A percentile compares a stretch with the other conserved stretches of the same genome.
Conservation (phyloP, 2,888 invertebrate genomes). For the Nephrotoma guestfalica region DNA sequence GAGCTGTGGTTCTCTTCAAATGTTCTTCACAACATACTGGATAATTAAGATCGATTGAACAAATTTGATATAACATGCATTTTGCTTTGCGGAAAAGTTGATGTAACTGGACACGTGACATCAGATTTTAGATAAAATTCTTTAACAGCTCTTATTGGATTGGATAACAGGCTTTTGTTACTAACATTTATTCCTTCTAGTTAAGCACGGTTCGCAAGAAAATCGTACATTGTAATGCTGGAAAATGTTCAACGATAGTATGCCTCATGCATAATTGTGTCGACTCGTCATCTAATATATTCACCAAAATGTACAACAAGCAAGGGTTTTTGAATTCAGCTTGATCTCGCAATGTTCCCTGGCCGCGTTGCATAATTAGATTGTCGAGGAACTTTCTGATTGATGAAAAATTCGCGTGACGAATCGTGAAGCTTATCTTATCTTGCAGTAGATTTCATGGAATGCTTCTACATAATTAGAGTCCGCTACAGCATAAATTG, state of each 20-base stretch:
- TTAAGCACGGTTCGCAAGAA: too few relatives aligned
- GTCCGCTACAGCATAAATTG: neutral
- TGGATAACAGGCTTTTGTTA: too few relatives aligned
- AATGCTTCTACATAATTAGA: neutral
- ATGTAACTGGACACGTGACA: too few relatives aligned
- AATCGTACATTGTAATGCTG: too few relatives aligned
- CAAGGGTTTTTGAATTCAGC: neutral
- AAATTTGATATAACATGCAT: too few relatives aligned
- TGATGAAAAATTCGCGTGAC: neutral
- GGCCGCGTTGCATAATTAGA: neutral
- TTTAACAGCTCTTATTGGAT: too few relatives aligned
- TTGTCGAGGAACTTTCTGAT: neutral
- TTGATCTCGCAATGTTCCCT: neutral
- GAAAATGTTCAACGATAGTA: too few relatives aligned
- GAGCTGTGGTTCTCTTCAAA: neutral
- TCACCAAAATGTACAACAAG: neutral
- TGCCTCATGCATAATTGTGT: neutral
- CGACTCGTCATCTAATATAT: neutral
- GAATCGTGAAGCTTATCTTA: neutral
- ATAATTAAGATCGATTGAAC: neutral
- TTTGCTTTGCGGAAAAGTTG: too few relatives aligned
- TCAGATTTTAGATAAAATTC: too few relatives aligned
- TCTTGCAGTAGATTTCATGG: neutral
- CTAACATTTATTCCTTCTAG: too few relatives aligned
- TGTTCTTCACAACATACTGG: too few relatives aligned